Evolutionary conservation across 2,113 vertebrate species (phyloP), one percentile per base, ranked within the genome.

Genomic region (Microcebus ravelobensis): DNA sequence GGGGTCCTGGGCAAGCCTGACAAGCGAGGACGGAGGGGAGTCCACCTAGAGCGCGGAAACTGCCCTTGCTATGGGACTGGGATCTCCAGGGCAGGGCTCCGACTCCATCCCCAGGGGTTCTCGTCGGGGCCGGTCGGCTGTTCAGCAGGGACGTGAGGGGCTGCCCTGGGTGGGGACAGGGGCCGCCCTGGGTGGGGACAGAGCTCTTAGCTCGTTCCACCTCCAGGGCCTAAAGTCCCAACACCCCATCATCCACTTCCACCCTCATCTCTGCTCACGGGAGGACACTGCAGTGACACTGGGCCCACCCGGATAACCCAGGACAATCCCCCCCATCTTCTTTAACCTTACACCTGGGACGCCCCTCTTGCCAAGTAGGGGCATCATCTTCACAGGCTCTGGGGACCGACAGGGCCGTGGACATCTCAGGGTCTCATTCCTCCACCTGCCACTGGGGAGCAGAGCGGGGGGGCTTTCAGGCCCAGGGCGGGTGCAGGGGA

Each of bases 41-140:
- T 31, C 31, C 31, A 1, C 2, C 52, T 5, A 1, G 17, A 29
- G 36, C 0, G 1, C n/a, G 5, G 2, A 13, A 17, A 15, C 63
- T 20, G 34, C 21, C 29, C 12, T 13, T 15, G 21, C 70, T 7
- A 25, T 11, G 29, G 25, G 67, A 18, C 1, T 6, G 23, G 10
- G 23, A 13, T 6, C 12, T 4, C 39, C 61, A 12, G 36, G 2
- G 9, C 76, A n/a, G 20, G 36, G 34, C 2, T 20, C 70, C 4
- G 5, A 5, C 7, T 21, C 7, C 61, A 10, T 29, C 10, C 3
- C 45, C 87, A 5, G 20, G 23, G 25, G 34, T 18, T 25, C 45
- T 73, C 1, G 34, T 2, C 11, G 18, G 6, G 6, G 36, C 34
- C 3, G 0, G 18, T 1, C 42, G 23, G 29, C 36, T n/a, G 15